Evolutionary conservation across 2,113 vertebrate genomes (phyloP).

Genomic region (Apteryx owenii): DNA sequence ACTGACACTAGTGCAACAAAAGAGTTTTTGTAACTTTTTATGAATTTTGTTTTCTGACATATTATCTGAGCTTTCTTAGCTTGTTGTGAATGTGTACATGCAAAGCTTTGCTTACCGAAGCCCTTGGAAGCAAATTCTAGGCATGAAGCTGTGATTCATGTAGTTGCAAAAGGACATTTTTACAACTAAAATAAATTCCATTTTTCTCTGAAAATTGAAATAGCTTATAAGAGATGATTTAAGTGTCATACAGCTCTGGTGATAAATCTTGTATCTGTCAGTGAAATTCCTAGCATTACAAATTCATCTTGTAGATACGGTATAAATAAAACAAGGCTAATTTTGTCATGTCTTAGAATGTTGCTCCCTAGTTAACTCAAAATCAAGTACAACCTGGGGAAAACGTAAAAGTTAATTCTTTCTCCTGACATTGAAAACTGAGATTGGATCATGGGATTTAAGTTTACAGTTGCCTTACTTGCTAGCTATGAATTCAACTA

Average conservation of each 20-base stretch:
- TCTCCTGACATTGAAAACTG: neutral
- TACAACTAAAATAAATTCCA: conserved; percentile 31
- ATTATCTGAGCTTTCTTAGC: neutral
- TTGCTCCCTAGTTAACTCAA: neutral
- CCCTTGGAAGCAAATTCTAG: conserved; percentile 10
- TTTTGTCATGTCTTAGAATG: conserved; percentile 34
- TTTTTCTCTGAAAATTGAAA: neutral
- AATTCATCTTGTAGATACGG: conserved; percentile 5
- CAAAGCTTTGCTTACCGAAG: neutral
- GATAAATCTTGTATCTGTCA: neutral
- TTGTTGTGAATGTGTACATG: neutral
- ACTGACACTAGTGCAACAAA: neutral
- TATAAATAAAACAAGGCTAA: conserved; percentile 34
- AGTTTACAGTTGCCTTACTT: neutral
- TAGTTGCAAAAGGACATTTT: conserved; percentile 21
- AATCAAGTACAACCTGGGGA: neutral
- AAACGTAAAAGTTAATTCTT: neutral
- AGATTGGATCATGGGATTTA: neutral
- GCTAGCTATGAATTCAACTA: neutral
- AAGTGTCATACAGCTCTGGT: neutral
- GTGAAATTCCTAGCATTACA: neutral
- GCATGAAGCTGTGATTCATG: neutral
- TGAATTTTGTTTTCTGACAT: neutral
- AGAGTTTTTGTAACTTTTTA: neutral
- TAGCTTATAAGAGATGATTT: conserved; percentile 3